Percentiles rank a stretch among this genome's conserved stretches.
Conservation (phyloP, 2,888 invertebrate genomes). For the Ypsolopha sequella region DNA sequence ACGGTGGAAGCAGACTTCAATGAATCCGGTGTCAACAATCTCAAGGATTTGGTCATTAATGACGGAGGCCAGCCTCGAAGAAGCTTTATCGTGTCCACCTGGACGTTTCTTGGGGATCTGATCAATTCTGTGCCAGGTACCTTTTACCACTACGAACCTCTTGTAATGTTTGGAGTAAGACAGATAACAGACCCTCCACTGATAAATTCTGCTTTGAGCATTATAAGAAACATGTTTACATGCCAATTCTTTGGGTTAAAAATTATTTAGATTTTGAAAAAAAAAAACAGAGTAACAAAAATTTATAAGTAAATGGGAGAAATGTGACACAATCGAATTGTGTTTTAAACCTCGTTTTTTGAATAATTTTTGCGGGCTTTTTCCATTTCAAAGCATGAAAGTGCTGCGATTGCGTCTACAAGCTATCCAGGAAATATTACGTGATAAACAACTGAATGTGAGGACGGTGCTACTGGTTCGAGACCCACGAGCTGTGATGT, state of each 20-base stretch:
- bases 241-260: slow-evolving; percentile 83
- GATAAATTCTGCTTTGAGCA: slow-evolving; percentile 75
- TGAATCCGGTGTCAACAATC: slow-evolving; percentile 52
- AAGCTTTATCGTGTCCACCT: slow-evolving; percentile 87
- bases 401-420: slow-evolving; percentile 82
- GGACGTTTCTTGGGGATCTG: slow-evolving; percentile 92
- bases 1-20: slow-evolving; percentile 54
- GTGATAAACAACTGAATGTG: slow-evolving; percentile 78
- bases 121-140: slow-evolving; percentile 87
- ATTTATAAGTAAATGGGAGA: slow-evolving; percentile 84
- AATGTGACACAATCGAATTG: slow-evolving; percentile 72
- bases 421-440: slow-evolving; percentile 77
- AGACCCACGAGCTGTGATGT: slow-evolving; percentile 89
- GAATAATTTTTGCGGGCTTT: slow-evolving; percentile 82
- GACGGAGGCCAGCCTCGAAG: slow-evolving; percentile 79
- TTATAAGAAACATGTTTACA: slow-evolving; percentile 78
- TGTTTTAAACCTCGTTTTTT: slow-evolving; percentile 74
- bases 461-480: slow-evolving; percentile 84
- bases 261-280: slow-evolving; percentile 84
- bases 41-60: slow-evolving; percentile 78
- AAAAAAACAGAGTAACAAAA: slow-evolving; percentile 85
- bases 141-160: slow-evolving; percentile 92
- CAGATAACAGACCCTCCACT: slow-evolving; percentile 83
- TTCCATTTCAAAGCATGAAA: slow-evolving; percentile 92
- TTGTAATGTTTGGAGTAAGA: slow-evolving; percentile 84